Conservation (phyloP, 1,140 invertebrate species). For the Apocrypta bakeri region DNA sequence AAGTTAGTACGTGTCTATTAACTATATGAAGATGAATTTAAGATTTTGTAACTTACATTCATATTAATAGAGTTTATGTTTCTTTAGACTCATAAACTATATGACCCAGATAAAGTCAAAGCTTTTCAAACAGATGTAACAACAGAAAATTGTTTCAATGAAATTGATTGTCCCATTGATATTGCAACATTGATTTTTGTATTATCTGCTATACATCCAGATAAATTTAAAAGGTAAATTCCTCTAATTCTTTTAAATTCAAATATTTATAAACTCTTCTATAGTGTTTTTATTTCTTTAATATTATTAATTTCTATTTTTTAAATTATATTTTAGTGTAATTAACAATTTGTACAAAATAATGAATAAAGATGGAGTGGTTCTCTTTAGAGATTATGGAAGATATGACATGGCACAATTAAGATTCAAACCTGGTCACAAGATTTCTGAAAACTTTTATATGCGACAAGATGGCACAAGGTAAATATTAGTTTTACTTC, state of each 20-base stretch:
- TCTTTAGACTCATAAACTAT: slow-evolving; percentile 72
- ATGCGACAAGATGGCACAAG: slow-evolving; percentile 97
- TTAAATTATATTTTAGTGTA: slow-evolving; percentile 67
- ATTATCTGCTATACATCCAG: slow-evolving; percentile 85
- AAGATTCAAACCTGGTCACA: slow-evolving; percentile 93
- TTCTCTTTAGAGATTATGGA: slow-evolving; percentile 97
- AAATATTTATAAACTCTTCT: slow-evolving; percentile 21
- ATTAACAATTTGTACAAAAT: slow-evolving; percentile 82
- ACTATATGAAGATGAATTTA: slow-evolving; percentile 11
- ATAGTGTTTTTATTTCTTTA: slow-evolving; percentile 19
- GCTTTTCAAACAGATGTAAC: slow-evolving; percentile 88
- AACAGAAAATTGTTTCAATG: slow-evolving; percentile 76
- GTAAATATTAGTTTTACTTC: slow-evolving; percentile 67
- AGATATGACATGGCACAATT: slow-evolving; percentile 98
- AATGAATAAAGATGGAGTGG: slow-evolving; percentile 86
- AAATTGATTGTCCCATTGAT: slow-evolving; percentile 78
- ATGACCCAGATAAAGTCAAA: slow-evolving; percentile 78
- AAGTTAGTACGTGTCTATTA: slow-evolving; percentile 75
- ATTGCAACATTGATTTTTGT: slow-evolving; percentile 86
- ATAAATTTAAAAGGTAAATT: slow-evolving; percentile 80
- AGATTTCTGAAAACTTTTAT: slow-evolving; percentile 96
- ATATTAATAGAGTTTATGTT: slow-evolving; percentile 23
- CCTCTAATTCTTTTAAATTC: background rate
- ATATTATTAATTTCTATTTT: background rate
- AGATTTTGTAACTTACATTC: background rate